Base-by-base conservation (phyloP, 1,140 invertebrate species). In the Neoseiulus cucumeris region DNA sequence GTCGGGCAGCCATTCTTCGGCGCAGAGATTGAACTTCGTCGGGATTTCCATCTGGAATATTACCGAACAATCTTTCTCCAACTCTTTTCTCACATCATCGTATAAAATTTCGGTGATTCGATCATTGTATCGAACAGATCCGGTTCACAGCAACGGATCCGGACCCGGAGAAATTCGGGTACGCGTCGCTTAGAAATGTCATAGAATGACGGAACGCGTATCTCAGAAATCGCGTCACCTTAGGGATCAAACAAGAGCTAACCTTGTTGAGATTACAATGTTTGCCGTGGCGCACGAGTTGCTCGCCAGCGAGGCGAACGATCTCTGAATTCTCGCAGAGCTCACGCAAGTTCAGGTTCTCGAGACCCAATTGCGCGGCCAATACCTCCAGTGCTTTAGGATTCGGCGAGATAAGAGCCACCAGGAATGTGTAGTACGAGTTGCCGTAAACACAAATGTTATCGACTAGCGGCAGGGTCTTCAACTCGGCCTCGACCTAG, bases 1-100 rank as follows among this genome's bases (percentile, higher is more conserved):
- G 73, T 94, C 91, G 0, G 93, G 91, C 0, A 90, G 89, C 94
- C 94, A 98, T 51, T 89, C 84, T 71, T 96, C 92, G 28, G 84
- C 78, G 71, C 86, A 86, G 20, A 98, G 77, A 74, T 87, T 89
- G 6, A 96, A 82, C 2, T 86, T 89, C 18, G 84, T 82, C 0
- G 94, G 94, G 64, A 95, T 85, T 78, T 97, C 93, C 75, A 87
- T 92, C 71, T 85, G 65, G 29, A 66, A 55, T 25, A 70, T 42
- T 51, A 47, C 42, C 12, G 42, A 12, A n/a, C 42, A 44, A n/a
- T n/a, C n/a, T n/a, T n/a, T n/a, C n/a, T n/a, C n/a, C n/a, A n/a
- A n/a, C n/a, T n/a, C n/a, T n/a, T n/a, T n/a, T n/a, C n/a, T n/a
- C n/a, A n/a, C n/a, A n/a, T n/a, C n/a, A n/a, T n/a, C n/a, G n/a